Conservation (phyloP, 2,797 vertebrate genomes). For the Coccyzus lansbergi region DNA sequence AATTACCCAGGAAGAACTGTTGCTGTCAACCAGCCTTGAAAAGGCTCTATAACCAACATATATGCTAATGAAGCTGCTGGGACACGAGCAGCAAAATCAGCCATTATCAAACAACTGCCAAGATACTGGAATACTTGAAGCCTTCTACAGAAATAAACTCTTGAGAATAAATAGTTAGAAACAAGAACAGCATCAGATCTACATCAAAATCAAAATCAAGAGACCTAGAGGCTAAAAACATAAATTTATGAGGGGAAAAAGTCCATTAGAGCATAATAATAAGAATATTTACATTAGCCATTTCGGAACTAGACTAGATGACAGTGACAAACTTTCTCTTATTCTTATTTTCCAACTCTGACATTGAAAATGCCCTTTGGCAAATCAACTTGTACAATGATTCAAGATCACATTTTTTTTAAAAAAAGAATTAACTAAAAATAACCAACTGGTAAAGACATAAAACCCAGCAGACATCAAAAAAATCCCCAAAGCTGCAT, state of each 20-base stretch:
- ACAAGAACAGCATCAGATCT: neutral
- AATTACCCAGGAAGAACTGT: neutral
- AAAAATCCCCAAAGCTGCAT: neutral
- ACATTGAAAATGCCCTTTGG: neutral
- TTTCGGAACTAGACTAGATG: neutral
- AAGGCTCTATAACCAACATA: neutral
- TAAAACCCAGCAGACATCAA: neutral
- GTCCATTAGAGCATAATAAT: neutral
- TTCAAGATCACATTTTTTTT: neutral
- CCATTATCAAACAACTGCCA: neutral
- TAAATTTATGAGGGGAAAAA: slow-evolving; percentile 1
- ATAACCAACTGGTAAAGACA: neutral
- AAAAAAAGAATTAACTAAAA: neutral
- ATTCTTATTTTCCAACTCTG: neutral
- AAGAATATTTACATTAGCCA: neutral
- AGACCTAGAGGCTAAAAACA: neutral
- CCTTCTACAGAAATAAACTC: neutral
- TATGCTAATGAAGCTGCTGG: neutral
- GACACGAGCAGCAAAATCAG: neutral
- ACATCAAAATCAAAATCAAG: neutral
- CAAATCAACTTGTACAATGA: neutral
- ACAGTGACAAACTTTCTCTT: neutral
- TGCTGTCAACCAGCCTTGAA: neutral
- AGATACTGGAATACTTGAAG: neutral
- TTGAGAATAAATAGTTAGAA: slow-evolving; percentile 8